These are phyloP conservation scores for Propithecus deckenii DNA, from an alignment of 2,797 vertebrate species.

Conservation along the genomic window DNA sequence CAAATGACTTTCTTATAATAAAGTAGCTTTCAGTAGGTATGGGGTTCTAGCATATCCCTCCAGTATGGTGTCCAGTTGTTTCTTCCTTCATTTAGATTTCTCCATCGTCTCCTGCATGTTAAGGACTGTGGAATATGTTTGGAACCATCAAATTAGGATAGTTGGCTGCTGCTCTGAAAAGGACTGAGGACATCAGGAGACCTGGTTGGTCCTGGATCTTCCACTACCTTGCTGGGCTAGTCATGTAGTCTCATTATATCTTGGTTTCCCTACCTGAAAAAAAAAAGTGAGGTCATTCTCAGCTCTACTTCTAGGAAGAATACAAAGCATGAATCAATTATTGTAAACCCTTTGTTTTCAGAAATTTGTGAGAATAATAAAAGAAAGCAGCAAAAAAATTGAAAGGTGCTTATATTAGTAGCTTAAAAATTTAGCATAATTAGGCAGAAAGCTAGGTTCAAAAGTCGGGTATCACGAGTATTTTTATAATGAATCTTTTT, in stretches of 20 bases:
- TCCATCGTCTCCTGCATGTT: neutral
- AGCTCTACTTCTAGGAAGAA: conserved; percentile 12
- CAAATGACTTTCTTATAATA: neutral
- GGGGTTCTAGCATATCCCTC: neutral
- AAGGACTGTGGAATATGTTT: neutral
- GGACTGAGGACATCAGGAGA: neutral
- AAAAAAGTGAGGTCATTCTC: neutral
- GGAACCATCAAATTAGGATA: neutral
- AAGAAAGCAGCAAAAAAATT: neutral
- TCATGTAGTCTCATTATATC: neutral
- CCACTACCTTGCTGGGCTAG: neutral
- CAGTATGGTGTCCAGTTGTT: neutral
- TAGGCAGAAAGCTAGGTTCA: neutral
- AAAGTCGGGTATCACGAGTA: conserved; percentile 1
- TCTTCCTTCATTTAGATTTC: neutral
- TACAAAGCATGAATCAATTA: neutral
- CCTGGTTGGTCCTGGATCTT: neutral
- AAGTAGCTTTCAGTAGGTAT: neutral
- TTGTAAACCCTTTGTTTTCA: neutral
- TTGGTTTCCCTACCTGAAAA: neutral
- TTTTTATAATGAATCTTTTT: neutral
- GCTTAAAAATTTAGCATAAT: neutral
- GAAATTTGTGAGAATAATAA: neutral
- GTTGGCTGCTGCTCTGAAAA: neutral
- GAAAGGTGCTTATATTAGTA: neutral